Conservation (phyloP, 2,797 vertebrate genomes). For the Stomatorhinus walkeri region DNA sequence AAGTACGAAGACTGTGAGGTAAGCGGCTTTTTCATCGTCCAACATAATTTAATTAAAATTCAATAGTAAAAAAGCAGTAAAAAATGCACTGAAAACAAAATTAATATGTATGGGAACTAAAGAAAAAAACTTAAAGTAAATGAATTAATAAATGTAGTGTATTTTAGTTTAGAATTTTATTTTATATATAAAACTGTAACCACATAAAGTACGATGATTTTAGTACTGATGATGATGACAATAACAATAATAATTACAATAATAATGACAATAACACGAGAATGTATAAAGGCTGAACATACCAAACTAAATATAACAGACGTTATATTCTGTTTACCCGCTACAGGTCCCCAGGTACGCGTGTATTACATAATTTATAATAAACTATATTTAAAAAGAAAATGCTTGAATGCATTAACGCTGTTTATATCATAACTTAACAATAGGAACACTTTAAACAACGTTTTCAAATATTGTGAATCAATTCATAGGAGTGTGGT, state of each 20-base stretch:
- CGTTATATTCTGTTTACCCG: not conserved
- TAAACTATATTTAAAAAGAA: not conserved
- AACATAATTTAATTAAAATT: not conserved
- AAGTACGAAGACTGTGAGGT: slow-evolving; percentile 99
- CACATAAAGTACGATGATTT: not conserved
- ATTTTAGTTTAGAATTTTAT: not conserved
- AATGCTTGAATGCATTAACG: not conserved
- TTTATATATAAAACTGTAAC: not conserved
- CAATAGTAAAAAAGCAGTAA: not conserved
- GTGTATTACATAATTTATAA: not conserved
- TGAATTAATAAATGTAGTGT: not conserved
- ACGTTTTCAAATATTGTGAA: not conserved
- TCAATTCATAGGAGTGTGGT: not conserved
- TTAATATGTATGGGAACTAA: not conserved
- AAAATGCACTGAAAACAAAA: not conserved
- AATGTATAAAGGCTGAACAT: not conserved
- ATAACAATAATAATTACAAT: not conserved
- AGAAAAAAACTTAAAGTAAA: not conserved
- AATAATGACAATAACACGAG: not conserved
- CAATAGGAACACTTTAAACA: not conserved
- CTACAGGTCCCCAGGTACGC: not conserved
- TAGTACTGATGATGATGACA: not conserved
- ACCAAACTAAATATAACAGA: not conserved
- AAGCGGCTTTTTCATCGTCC: slow-evolving; percentile 55
- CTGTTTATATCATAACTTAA: not conserved